phyloP scores from a whole-genome alignment of 2,888 invertebrate species.

The Trimorus sp. region DNA sequence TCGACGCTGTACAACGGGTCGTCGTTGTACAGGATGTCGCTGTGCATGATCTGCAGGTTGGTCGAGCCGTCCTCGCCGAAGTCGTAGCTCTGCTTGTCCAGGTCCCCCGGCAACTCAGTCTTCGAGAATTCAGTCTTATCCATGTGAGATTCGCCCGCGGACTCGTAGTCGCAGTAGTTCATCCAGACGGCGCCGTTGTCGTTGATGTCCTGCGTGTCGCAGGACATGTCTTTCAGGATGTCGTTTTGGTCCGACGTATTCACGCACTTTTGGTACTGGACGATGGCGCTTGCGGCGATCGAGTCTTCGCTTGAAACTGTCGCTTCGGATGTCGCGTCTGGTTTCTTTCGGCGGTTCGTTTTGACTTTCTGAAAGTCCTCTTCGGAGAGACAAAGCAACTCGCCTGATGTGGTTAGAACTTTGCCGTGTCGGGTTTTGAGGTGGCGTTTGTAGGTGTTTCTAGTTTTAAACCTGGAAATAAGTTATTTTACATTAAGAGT shows the following conservation, averaged over 20 bases:
- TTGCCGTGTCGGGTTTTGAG: constrained; percentile 84
- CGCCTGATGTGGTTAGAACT: constrained; percentile 83
- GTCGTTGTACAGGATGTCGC: constrained; percentile 57
- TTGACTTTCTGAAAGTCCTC: constrained; percentile 82
- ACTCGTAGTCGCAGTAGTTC: constrained; percentile 65
- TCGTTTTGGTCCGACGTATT: neutral
- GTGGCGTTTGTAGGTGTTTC: constrained; percentile 85
- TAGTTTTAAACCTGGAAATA: constrained; percentile 83
- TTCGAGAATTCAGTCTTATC: constrained; percentile 77
- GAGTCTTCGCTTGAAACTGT: constrained; percentile 63
- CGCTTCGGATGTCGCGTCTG: constrained; percentile 63
- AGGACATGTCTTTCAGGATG: constrained; percentile 11
- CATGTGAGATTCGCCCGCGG: constrained; percentile 69
- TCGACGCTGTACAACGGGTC: constrained; percentile 58
- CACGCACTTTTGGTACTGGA: constrained; percentile 64
- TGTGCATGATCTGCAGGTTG: constrained; percentile 56
- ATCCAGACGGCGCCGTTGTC: constrained; percentile 50
- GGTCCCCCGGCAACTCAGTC: constrained; percentile 74
- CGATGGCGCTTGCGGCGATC: constrained; percentile 69
- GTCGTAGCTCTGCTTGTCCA: constrained; percentile 28
- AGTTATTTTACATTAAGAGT: too few relatives aligned
- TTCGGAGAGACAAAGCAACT: constrained; percentile 81
- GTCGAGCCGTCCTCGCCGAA: constrained; percentile 38
- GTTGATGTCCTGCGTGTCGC: constrained; percentile 56
- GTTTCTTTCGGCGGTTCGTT: constrained; percentile 76